Conservation (phyloP, 1,140 invertebrate species). For the Batillaria attramentaria region DNA sequence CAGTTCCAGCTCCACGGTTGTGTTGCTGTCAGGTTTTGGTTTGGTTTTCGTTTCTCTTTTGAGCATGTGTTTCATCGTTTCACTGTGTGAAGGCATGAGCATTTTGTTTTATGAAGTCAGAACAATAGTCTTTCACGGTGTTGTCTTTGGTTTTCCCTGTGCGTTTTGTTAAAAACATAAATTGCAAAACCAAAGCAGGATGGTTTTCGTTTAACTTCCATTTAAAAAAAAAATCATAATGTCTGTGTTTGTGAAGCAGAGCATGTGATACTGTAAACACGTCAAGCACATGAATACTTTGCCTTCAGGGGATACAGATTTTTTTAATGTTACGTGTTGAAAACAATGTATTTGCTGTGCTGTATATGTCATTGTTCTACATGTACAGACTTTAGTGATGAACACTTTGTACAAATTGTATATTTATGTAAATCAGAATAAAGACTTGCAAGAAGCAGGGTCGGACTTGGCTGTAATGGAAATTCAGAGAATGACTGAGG, state of each 20-base stretch:
- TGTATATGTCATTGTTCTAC: neutral
- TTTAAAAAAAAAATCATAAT: constrained; percentile 9
- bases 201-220: constrained; percentile 15
- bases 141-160: constrained; percentile 13
- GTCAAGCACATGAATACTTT: constrained; percentile 1
- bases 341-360: constrained; percentile 16
- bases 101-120: neutral
- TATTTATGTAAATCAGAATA: constrained; percentile 32
- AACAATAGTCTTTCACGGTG: constrained; percentile 23
- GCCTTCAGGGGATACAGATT: constrained; percentile 28
- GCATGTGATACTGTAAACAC: constrained; percentile 24
- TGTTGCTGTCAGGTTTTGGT: too few species aligned
- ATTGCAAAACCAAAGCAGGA: constrained; percentile 21
- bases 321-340: neutral
- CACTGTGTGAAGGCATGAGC: too few species aligned
- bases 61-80: too few species aligned
- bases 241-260: constrained; percentile 9
- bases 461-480: too few species aligned
- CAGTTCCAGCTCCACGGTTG: too few species aligned
- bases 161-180: constrained; percentile 15
- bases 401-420: constrained; percentile 28
- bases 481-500: too few species aligned
- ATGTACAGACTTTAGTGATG: constrained; percentile 15
- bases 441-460: too few species aligned
- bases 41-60: too few species aligned